Evolutionary conservation across 2,888 invertebrate species (phyloP).

Genomic region (Mycogona germanica): DNA sequence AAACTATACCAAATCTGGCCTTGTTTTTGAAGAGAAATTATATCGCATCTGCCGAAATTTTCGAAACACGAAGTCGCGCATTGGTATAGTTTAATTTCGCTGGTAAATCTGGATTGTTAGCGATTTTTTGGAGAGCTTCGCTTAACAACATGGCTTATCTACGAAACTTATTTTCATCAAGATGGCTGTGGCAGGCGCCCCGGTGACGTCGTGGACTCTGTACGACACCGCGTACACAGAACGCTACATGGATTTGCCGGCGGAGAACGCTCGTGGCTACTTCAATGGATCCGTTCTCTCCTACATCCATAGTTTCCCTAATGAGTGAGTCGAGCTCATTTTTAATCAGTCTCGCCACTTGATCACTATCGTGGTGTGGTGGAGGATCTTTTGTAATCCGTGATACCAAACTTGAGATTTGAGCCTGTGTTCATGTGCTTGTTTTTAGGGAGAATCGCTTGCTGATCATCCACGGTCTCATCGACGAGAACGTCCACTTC

Average conservation of each 20-base stretch:
- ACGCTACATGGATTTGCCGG: constrained; percentile 85
- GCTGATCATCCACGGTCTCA: constrained; percentile 90
- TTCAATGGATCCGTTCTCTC: constrained; percentile 69
- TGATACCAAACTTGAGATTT: too few species aligned
- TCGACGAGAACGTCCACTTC: constrained; percentile 99
- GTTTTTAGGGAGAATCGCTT: constrained; percentile 46
- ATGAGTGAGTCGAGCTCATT: constrained; percentile 52
- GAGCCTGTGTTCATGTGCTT: not conserved
- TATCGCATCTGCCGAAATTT: too few species aligned
- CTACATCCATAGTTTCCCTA: constrained; percentile 75
- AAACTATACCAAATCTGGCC: too few species aligned
- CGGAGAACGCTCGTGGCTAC: constrained; percentile 62
- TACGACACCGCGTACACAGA: constrained; percentile 99
- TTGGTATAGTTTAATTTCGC: not conserved
- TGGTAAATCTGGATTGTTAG: too few species aligned
- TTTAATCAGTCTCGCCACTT: not conserved
- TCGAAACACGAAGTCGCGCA: not conserved
- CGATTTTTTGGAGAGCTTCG: too few species aligned
- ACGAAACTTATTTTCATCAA: constrained; percentile 27
- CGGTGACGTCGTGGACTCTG: constrained; percentile 91
- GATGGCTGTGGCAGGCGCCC: constrained; percentile 88
- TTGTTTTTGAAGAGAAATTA: too few species aligned
- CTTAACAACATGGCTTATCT: not conserved
- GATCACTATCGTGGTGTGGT: too few species aligned
- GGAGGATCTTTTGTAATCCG: too few species aligned